A percentile compares a stretch with the other conserved stretches of the same genome.
phyloP scores from a whole-genome alignment of 2,888 invertebrate species.

The Drosophila conformis region DNA sequence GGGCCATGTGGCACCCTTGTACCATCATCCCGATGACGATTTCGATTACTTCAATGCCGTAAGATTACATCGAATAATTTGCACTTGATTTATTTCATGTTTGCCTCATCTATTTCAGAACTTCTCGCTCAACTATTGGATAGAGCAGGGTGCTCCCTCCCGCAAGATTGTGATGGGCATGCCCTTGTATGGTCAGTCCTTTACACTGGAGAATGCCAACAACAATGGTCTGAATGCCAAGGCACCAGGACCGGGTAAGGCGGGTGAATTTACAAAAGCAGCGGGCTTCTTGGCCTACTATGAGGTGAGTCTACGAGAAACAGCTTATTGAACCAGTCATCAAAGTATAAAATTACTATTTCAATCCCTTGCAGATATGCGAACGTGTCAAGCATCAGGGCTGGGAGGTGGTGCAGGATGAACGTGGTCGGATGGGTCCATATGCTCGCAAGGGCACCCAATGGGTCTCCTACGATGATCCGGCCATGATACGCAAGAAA shows the following conservation, averaged over 20 bases:
- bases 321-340: neutral
- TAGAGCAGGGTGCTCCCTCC: constrained; percentile 92
- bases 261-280: constrained; percentile 93
- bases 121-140: constrained; percentile 95
- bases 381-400: constrained; percentile 91
- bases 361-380: constrained; percentile 88
- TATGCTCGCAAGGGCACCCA: constrained; percentile 94
- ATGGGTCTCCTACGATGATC: constrained; percentile 96
- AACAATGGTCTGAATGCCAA: constrained; percentile 90
- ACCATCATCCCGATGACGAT: constrained; percentile 92
- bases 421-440: constrained; percentile 92
- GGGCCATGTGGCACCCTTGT: constrained; percentile 94
- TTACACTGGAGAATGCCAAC: constrained; percentile 88
- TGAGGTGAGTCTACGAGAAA: constrained; percentile 86
- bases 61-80: constrained; percentile 76
- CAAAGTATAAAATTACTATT: neutral
- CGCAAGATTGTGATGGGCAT: constrained; percentile 94
- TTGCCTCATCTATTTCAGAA: constrained; percentile 86
- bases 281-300: constrained; percentile 95
- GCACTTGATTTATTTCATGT: constrained; percentile 79
- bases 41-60: constrained; percentile 93
- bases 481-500: constrained; percentile 91
- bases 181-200: constrained; percentile 95
- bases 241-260: constrained; percentile 91
- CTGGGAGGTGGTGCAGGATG: constrained; percentile 93